Evolutionary conservation across 2,113 vertebrate species (phyloP).

Genomic region (Macaca mulatta): DNA sequence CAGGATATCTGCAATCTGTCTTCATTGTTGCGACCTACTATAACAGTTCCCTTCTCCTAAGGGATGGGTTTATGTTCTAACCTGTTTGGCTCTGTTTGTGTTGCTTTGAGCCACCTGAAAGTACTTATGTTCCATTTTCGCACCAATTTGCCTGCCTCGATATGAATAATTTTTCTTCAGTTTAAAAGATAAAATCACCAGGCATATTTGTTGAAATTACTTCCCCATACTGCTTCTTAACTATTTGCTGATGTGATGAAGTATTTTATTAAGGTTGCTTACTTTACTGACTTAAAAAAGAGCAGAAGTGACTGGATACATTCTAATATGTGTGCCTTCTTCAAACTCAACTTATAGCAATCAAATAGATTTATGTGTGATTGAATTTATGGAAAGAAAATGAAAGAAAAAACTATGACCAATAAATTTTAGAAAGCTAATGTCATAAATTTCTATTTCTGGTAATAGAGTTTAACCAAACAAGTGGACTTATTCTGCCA

Average conservation of each 20-base stretch:
- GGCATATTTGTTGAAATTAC: neutral
- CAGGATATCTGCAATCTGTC: no score
- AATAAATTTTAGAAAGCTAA: neutral
- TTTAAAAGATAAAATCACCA: neutral
- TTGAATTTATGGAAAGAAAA: neutral
- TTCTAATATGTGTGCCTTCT: neutral
- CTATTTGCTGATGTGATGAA: neutral
- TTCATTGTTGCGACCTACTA: no score
- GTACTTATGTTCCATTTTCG: no score
- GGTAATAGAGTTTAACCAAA: neutral
- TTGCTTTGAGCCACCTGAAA: no score
- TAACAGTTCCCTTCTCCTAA: no score
- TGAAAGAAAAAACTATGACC: neutral
- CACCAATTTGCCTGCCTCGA: no score
- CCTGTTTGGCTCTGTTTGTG: no score
- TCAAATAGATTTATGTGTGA: neutral
- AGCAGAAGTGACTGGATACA: neutral
- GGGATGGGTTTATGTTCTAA: no score
- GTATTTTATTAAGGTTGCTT: neutral
- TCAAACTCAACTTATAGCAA: neutral
- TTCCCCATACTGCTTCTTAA: neutral
- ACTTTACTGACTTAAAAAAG: neutral
- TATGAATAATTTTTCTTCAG: neutral
- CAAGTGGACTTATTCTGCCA: neutral
- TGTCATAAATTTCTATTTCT: neutral